These are phyloP conservation scores for Ophioninae sp. DNA, from an alignment of 2,888 invertebrate species.

Conservation along the genomic window DNA sequence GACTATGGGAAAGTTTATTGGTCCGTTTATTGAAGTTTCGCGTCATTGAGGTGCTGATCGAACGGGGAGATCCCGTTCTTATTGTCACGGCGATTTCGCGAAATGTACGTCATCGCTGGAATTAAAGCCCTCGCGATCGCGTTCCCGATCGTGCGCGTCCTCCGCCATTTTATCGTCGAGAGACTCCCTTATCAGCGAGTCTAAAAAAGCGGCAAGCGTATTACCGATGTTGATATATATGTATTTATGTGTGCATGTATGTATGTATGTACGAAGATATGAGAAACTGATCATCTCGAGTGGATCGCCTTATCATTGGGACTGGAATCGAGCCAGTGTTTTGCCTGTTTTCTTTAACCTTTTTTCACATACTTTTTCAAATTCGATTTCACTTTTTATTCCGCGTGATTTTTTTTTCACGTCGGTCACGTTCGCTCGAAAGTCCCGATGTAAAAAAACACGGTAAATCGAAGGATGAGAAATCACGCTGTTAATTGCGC, in stretches of 20 bases:
- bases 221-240: conserved; percentile 39
- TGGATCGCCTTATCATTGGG: conserved; percentile 60
- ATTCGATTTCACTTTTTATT: conserved; percentile 15
- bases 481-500: conserved; percentile 41
- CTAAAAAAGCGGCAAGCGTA: conserved; percentile 42
- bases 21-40: conserved; percentile 9
- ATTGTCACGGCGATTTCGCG: conserved; percentile 36
- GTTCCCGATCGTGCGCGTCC: conserved; percentile 30
- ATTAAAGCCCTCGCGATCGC: conserved; percentile 61
- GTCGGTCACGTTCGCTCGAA: conserved; percentile 18
- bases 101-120: conserved; percentile 72
- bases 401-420: neutral
- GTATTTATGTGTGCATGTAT: conserved; percentile 20
- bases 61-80: conserved; percentile 9
- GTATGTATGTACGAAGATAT: neutral
- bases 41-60: neutral
- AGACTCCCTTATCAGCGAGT: conserved; percentile 70
- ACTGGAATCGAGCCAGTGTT: conserved; percentile 53
- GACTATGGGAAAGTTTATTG: neutral
- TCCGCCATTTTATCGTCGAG: conserved; percentile 69
- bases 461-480: conserved; percentile 50
- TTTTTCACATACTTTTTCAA: conserved; percentile 18
- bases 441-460: conserved; percentile 18
- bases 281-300: conserved; percentile 53
- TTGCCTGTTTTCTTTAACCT: conserved; percentile 43